phyloP scores from a whole-genome alignment of 2,113 vertebrate genomes.

The Myotis lucifugus region DNA sequence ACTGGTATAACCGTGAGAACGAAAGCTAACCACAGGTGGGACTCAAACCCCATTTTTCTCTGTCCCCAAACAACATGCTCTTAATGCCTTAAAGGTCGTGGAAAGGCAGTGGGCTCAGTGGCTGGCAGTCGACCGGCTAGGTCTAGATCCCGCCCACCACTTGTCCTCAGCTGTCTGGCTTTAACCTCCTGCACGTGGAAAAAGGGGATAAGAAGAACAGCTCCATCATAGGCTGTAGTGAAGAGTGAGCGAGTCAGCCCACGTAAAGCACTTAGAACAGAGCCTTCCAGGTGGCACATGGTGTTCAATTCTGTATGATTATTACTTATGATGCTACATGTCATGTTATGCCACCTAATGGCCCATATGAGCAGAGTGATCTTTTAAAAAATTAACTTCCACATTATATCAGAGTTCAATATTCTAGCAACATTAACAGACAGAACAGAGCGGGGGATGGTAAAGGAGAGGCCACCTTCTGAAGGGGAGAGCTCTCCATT shows the following conservation, averaged over 20 bases:
- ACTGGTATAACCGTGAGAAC: neutral
- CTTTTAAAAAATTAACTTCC: neutral
- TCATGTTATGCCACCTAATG: neutral
- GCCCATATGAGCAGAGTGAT: neutral
- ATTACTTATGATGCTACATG: neutral
- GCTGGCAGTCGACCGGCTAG: neutral
- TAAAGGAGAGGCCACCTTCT: neutral
- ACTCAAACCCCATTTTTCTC: neutral
- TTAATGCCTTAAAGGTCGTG: neutral
- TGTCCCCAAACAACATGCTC: neutral
- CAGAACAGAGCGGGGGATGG: neutral
- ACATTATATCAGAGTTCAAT: neutral
- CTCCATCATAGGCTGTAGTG: neutral
- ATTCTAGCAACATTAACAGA: neutral
- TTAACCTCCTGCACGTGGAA: neutral
- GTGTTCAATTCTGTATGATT: neutral
- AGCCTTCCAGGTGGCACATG: neutral
- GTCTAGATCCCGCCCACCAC: neutral
- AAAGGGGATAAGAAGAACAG: neutral
- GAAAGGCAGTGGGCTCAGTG: neutral
- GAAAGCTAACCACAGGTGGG: neutral
- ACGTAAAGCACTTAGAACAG: neutral
- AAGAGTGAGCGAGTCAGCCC: neutral
- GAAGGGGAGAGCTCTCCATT: neutral
- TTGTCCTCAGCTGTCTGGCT: neutral